Evolutionary conservation across 2,797 vertebrate species (phyloP), one percentile per base, ranked within the genome.

Genomic region (Danio kyathit): DNA sequence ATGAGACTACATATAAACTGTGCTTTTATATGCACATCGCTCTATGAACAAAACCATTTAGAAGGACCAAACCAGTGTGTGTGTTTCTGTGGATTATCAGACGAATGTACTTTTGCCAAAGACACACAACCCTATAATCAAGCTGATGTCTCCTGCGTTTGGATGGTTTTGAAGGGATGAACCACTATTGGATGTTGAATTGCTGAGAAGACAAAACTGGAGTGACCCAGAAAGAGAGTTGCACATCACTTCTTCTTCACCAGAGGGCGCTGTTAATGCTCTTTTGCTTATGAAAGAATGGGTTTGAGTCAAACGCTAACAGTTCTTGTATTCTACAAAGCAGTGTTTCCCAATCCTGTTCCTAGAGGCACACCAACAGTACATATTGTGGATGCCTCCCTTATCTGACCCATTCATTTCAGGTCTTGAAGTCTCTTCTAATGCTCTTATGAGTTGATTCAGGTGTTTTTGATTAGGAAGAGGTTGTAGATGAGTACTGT

Each of bases 221-320:
- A 59, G 6, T 8, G 21, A 57, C 40, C 63, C 4, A 29, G 7
- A 64, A 54, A 13, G 17, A 5, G 21, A 63, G 11, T 0, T 41
- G 13, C 11, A 51, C 40, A 17, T 51, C 57, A n/a, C 41, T 5
- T 57, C 41, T 41, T 19, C 56, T 29, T 44, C 82, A 77, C 51
- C 44, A 84, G 85, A 86, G 73, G 83, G 44, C 74, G 44, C 54
- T 10, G n/a, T 38, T 61, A 13, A 41, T 21, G 8, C 12, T 40
- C 14, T 6, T 46, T 81, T 40, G 13, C 41, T 80, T 44, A 10
- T 66, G 16, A 12, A 6, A 2, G 44, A 46, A 54, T 49, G 38
- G 1, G 29, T 29, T 29, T 29, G 29, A 29, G 29, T 29, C 3
- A 1, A 29, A 29, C 29, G 29, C 29, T 29, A 29, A 1, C 29